Evolutionary conservation across 2,888 invertebrate species (phyloP).

Genomic region (Acanthosoma haemorrhoidale): DNA sequence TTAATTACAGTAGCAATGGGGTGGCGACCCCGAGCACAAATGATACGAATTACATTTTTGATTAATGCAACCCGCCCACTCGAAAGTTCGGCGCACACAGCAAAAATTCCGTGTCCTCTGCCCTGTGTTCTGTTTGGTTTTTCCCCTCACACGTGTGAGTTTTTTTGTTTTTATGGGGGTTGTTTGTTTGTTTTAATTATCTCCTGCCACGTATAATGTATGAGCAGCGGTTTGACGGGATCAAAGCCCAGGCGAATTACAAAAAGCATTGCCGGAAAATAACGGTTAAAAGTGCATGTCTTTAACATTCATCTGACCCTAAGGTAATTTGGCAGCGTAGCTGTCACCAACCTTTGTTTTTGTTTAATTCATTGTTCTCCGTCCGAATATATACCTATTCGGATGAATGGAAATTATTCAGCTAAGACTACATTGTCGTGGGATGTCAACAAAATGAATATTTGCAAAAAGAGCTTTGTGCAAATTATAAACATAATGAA

Average conservation of each 20-base stretch:
- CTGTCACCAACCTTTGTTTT: background rate
- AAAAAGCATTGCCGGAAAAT: background rate
- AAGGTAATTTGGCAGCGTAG: no score
- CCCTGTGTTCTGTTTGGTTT: background rate
- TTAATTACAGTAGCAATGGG: background rate
- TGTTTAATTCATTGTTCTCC: background rate
- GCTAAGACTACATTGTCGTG: no score
- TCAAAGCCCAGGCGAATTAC: background rate
- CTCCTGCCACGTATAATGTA: background rate
- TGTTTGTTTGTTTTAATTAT: slow-evolving; percentile 8
- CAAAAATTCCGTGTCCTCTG: background rate
- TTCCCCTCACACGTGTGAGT: background rate
- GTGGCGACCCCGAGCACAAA: background rate
- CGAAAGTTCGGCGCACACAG: background rate
- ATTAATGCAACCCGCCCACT: slow-evolving; percentile 18
- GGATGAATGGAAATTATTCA: no score
- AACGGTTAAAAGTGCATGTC: background rate
- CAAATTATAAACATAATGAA: no score
- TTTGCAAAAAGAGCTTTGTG: no score
- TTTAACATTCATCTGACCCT: background rate
- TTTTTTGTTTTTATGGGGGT: background rate
- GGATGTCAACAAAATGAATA: no score
- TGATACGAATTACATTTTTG: slow-evolving; percentile 24
- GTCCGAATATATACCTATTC: no score
- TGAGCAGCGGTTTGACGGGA: background rate